Conservation (phyloP, 37 sponge, comb jelly and placozoan species). For the Trichoplax adhaerens region DNA sequence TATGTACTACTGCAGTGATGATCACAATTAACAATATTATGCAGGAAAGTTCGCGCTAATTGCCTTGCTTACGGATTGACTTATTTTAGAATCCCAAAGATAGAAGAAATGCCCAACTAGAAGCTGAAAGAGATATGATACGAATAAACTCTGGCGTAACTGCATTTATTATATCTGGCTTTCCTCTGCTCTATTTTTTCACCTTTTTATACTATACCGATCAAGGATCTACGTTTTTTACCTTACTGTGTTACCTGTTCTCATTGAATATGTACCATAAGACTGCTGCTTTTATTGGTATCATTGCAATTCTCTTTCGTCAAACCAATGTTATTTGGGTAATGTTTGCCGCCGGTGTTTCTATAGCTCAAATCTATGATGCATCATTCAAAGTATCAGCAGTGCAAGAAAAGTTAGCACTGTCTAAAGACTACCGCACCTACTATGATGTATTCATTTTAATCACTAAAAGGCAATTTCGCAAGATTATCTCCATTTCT, state of each 20-base stretch:
- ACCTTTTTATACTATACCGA: conserved; percentile 93
- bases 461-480: too few relatives aligned
- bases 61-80: too few relatives aligned
- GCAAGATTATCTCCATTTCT: not conserved
- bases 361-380: conserved; percentile 6
- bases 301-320: conserved; percentile 42
- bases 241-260: conserved; percentile 43
- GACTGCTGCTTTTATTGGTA: conserved; percentile 50
- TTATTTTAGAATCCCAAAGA: too few relatives aligned
- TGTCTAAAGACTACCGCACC: not conserved
- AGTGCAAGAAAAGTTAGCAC: not conserved
- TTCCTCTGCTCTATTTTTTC: conserved; percentile 82
- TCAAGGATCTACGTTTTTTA: conserved; percentile 53
- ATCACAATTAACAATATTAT: too few relatives aligned
- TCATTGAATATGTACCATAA: conserved; percentile 18
- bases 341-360: conserved; percentile 49
- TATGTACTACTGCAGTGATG: too few relatives aligned
- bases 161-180: conserved; percentile 33
- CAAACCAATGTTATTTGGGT: conserved; percentile 87
- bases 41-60: too few relatives aligned
- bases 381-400: too few relatives aligned
- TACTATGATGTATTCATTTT: not conserved
- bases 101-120: too few relatives aligned
- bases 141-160: too few relatives aligned
- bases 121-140: too few relatives aligned